Base-by-base conservation (phyloP, 2,113 vertebrate genomes). In the Anthoscopus minutus region DNA sequence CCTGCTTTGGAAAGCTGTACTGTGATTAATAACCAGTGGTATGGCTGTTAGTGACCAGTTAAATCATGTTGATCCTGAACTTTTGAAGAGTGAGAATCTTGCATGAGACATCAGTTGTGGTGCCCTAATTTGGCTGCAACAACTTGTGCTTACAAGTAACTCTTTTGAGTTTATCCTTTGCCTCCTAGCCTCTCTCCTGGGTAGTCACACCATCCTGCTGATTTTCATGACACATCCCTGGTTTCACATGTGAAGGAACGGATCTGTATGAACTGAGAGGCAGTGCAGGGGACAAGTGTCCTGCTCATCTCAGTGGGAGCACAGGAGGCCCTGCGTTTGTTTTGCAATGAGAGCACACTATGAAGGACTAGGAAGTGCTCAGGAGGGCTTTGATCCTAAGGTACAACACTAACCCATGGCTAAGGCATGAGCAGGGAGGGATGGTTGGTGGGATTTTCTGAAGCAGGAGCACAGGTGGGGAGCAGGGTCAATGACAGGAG, bases 301-400 rank as follows among this genome's bases (percentile, higher is more conserved):
- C 56, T 2, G 1, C 42, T 42, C 11, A 8, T 37, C n/a, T 44
- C 47, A 4, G 7, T 5, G 4, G 60, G 38, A 71, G 18, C 28
- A 27, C 35, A 15, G 2, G 1, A 27, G 7, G 7, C 17, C 21
- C 45, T 0, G 2, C 40, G 27, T 57, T 61, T 73, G 25, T 45
- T 66, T 38, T 12, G 2, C n/a, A 60, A 13, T 1, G 0, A 14
- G 19, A 7, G 66, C n/a, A 18, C 5, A 3, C 9, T 15, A 8
- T 24, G 17, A 56, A 33, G 80, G 57, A 12, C 35, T 51, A 42
- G 4, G 13, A 65, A 48, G 42, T 27, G n/a, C 5, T 17, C 33
- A 13, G 37, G 5, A 19, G 2, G 3, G 22, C 44, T 84, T 77
- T 77, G 30, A 13, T 81, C n/a, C 74, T 54, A 19, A 67, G 35